Conservation (phyloP, 2,113 vertebrate genomes). For the Numenius arquata region DNA sequence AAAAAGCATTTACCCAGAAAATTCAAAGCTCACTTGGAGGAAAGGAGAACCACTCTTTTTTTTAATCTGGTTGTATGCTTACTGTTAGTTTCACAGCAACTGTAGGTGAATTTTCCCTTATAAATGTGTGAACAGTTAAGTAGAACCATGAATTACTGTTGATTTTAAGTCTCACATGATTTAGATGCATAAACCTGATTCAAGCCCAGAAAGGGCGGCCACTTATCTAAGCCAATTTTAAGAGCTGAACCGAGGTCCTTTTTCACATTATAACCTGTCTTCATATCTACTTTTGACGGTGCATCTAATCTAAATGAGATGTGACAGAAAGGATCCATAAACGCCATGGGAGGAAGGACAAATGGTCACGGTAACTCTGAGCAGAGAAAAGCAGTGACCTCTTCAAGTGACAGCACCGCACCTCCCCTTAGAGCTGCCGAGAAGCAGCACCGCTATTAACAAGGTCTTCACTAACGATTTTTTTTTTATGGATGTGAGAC, state of each 20-base stretch:
- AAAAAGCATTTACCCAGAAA: conserved; percentile 1
- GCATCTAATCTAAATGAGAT: neutral
- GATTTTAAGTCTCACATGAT: neutral
- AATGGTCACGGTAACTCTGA: neutral
- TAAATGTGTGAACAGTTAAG: neutral
- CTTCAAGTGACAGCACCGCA: neutral
- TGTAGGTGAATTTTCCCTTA: neutral
- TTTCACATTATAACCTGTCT: neutral
- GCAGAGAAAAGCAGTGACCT: neutral
- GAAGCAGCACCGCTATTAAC: neutral
- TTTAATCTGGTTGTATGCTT: neutral
- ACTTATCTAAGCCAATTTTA: neutral
- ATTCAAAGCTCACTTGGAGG: neutral
- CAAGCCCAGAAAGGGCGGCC: neutral
- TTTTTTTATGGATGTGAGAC: neutral
- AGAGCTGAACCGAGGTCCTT: neutral
- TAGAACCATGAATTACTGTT: neutral
- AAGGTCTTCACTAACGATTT: neutral
- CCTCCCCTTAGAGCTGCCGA: neutral
- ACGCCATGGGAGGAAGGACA: neutral
- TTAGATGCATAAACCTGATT: neutral
- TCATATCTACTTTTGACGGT: neutral
- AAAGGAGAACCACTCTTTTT: neutral
- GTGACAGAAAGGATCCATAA: neutral
- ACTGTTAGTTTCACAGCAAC: neutral